Conservation (phyloP, 2,797 vertebrate species). For the Botia almorhae region DNA sequence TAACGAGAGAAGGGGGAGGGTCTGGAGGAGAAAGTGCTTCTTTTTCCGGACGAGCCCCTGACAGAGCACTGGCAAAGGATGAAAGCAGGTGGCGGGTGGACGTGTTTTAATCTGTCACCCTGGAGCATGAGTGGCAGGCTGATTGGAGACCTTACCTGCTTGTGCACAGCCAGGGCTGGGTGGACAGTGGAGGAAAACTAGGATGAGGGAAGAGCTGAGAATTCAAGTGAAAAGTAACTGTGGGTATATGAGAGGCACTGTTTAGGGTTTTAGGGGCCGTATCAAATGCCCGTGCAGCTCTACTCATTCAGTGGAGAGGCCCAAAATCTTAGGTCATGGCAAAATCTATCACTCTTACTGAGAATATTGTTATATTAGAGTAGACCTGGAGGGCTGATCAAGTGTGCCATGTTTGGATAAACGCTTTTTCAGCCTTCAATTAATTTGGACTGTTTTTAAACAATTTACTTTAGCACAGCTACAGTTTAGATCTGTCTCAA, state of each 20-base stretch:
- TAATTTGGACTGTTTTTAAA: background rate
- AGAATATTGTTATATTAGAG: conserved; percentile 43
- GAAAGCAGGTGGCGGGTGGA: conserved; percentile 76
- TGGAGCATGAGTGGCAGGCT: conserved; percentile 63
- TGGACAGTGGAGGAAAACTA: conserved; percentile 40
- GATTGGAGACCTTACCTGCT: conserved; percentile 73
- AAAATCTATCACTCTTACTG: conserved; percentile 55
- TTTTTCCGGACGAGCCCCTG: conserved; percentile 66
- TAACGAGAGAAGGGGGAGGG: conserved; percentile 65
- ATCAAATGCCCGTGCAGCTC: conserved; percentile 55
- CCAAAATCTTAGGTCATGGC: conserved; percentile 43
- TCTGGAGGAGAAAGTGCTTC: conserved; percentile 63
- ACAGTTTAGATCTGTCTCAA: background rate
- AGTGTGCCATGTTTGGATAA: conserved; percentile 20
- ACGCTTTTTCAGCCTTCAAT: background rate
- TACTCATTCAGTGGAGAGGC: conserved; percentile 53
- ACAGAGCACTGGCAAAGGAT: conserved; percentile 74
- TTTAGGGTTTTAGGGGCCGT: conserved; percentile 57
- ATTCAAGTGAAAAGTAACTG: conserved; percentile 54
- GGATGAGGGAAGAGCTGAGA: conserved; percentile 30
- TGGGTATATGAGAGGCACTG: conserved; percentile 32
- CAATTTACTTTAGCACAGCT: conserved; percentile 16
- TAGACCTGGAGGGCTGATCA: conserved; percentile 24
- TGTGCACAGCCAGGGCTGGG: conserved; percentile 60
- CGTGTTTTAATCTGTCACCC: conserved; percentile 74